phyloP scores from a whole-genome alignment of 2,113 vertebrate genomes.

The Nannospalax galili region DNA sequence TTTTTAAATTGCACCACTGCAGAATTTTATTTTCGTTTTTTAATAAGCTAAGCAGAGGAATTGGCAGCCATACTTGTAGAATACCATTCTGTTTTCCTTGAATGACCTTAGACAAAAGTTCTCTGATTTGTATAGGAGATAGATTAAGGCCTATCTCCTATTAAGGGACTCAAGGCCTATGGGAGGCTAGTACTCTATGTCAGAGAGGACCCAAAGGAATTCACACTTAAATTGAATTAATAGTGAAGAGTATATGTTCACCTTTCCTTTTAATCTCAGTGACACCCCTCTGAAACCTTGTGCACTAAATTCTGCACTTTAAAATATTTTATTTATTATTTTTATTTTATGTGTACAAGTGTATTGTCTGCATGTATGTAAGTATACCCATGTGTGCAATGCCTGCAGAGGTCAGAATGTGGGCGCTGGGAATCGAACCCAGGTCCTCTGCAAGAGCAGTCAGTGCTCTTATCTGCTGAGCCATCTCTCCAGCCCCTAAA shows the following conservation, averaged over 20 bases:
- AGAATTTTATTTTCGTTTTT: neutral
- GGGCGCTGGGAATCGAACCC: no score
- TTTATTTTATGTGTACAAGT: no score
- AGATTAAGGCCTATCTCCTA: neutral
- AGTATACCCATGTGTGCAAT: no score
- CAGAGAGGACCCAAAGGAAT: neutral
- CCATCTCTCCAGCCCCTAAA: no score
- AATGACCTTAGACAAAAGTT: neutral
- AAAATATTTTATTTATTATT: no score
- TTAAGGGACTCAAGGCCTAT: neutral
- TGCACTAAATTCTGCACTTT: neutral
- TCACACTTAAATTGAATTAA: neutral
- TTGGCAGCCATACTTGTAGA: neutral
- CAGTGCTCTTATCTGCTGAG: no score
- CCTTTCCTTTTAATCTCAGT: neutral
- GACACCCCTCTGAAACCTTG: neutral
- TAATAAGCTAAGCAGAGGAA: neutral
- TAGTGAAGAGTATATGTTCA: neutral
- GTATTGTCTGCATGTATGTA: no score
- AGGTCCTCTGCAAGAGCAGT: no score
- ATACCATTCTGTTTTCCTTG: neutral
- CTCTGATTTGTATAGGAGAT: neutral
- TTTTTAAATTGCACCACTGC: constrained; percentile 18
- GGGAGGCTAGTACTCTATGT: neutral
- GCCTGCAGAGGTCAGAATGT: no score